These are phyloP conservation scores for Cyphomyrmex costatus DNA, from an alignment of 1,140 invertebrate genomes.

Conservation along the genomic window DNA sequence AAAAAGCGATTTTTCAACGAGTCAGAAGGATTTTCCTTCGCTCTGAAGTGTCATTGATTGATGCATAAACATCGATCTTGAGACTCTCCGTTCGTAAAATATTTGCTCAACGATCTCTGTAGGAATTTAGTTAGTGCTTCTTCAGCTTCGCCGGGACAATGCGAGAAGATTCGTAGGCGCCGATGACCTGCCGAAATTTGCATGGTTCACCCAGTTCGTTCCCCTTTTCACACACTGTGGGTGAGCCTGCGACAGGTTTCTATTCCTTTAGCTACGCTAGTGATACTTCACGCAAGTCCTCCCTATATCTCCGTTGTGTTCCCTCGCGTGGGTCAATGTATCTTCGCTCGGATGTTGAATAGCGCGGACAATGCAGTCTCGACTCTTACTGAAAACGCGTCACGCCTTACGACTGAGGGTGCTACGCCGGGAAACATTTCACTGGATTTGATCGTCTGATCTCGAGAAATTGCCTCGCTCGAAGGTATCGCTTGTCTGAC, in stretches of 20 bases:
- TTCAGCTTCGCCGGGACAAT: neutral
- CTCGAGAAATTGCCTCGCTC: constrained; percentile 36
- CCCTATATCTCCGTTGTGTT: constrained; percentile 45
- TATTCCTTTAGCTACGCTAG: constrained; percentile 77
- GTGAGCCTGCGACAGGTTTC: constrained; percentile 58
- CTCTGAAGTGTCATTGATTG: constrained; percentile 27
- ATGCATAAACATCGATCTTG: constrained; percentile 16
- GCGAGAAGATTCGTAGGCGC: neutral
- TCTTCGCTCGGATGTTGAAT: constrained; percentile 43
- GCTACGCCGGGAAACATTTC: neutral
- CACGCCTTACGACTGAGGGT: constrained; percentile 53
- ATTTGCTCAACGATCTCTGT: constrained; percentile 16
- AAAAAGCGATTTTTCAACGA: neutral
- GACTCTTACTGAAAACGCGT: constrained; percentile 58
- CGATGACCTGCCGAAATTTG: constrained; percentile 43
- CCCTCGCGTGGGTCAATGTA: constrained; percentile 28
- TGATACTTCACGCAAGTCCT: constrained; percentile 72
- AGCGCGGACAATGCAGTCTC: constrained; percentile 64
- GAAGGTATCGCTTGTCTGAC: constrained; percentile 23
- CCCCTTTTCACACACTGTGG: constrained; percentile 20
- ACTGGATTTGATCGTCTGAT: constrained; percentile 50
- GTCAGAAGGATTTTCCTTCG: neutral
- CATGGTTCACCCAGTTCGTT: constrained; percentile 39
- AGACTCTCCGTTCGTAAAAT: constrained; percentile 16
- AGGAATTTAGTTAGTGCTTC: constrained; percentile 15